Conservation (phyloP, 2,888 invertebrate genomes). For the Orthonevra nobilis region DNA sequence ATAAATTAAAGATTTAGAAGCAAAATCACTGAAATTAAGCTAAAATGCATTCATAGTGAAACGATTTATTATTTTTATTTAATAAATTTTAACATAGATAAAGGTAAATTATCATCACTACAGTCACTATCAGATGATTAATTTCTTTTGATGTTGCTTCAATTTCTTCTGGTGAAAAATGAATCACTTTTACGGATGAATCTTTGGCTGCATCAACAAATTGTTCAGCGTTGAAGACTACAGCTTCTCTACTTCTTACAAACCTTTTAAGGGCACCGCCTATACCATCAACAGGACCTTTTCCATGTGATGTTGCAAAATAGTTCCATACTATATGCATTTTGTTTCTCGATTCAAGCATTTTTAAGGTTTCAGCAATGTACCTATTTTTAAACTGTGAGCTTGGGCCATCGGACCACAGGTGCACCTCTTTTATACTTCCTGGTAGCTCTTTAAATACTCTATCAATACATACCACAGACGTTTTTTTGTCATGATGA, state of each 20-base stretch:
- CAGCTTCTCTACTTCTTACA: not conserved
- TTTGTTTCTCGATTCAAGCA: not conserved
- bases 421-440: not conserved
- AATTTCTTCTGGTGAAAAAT: slow-evolving; percentile 14
- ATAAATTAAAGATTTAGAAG: not conserved
- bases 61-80: too few species aligned
- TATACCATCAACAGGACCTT: slow-evolving; percentile 4
- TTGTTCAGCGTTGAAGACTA: slow-evolving; percentile 18
- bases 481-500: slow-evolving; percentile 15
- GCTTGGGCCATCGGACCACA: slow-evolving; percentile 1
- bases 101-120: too few species aligned
- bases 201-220: slow-evolving; percentile 14
- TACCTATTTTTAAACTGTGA: not conserved
- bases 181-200: slow-evolving; percentile 8
- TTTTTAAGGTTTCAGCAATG: slow-evolving; percentile 2
- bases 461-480: slow-evolving; percentile 1
- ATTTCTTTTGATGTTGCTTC: not conserved
- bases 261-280: slow-evolving; percentile 9
- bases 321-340: slow-evolving; percentile 3
- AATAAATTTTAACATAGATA: too few species aligned
- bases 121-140: too few species aligned
- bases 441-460: slow-evolving; percentile 13
- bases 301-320: slow-evolving; percentile 2
- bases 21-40: not conserved
- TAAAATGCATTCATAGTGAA: too few species aligned